A percentile compares a stretch with the other conserved stretches of the same genome.
Conservation (phyloP, 2,888 invertebrate genomes). For the Tinea pellionella region DNA sequence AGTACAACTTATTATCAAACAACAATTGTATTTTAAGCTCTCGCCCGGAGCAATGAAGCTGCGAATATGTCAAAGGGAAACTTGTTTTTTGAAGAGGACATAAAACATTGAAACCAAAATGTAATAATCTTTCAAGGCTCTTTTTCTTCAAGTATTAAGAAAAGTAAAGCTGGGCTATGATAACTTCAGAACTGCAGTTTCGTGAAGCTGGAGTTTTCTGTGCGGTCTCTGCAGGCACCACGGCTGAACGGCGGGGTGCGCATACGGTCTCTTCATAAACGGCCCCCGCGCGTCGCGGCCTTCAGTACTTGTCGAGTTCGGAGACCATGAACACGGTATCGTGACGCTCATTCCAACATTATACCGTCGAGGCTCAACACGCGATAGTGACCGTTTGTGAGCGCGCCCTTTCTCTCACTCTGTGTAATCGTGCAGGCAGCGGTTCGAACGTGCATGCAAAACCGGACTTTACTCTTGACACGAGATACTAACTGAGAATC, state of each 20-base stretch:
- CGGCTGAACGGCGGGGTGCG: slow-evolving; percentile 33
- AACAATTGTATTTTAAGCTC: not conserved
- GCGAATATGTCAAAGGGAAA: slow-evolving; percentile 6
- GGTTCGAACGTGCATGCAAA: slow-evolving; percentile 60
- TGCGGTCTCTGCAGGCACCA: not conserved
- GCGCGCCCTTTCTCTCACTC: slow-evolving; percentile 67
- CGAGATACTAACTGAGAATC: slow-evolving; percentile 44
- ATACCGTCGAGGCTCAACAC: slow-evolving; percentile 44
- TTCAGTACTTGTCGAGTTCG: slow-evolving; percentile 56
- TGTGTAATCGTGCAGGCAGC: slow-evolving; percentile 61
- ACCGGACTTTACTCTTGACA: slow-evolving; percentile 60
- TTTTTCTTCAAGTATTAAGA: too few relatives aligned
- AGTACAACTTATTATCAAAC: too few relatives aligned
- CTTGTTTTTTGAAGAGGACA: slow-evolving; percentile 7
- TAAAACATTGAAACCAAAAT: not conserved
- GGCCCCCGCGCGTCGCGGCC: slow-evolving; percentile 64
- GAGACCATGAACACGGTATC: slow-evolving; percentile 52
- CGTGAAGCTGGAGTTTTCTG: not conserved
- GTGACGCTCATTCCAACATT: slow-evolving; percentile 51
- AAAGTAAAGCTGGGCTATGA: too few relatives aligned
- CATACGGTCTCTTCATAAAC: slow-evolving; percentile 42
- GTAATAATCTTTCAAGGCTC: not conserved
- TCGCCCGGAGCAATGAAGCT: not conserved
- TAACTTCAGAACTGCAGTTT: not conserved
- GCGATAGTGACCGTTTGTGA: slow-evolving; percentile 52